Conservation (phyloP, 2,888 invertebrate species). For the Empis livida region DNA sequence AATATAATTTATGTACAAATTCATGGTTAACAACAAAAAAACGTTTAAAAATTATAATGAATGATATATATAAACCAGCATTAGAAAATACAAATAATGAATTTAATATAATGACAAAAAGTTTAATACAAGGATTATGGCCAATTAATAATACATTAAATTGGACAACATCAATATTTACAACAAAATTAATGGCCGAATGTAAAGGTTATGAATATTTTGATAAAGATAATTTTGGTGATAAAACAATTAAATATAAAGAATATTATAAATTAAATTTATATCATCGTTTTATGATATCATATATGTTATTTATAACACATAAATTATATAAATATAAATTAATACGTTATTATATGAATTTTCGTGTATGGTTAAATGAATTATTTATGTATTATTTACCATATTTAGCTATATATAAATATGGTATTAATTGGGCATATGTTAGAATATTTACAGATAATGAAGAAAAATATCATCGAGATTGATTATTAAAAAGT, state of each 20-base stretch:
- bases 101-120: slow-evolving; percentile 46
- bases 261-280: slow-evolving; percentile 33
- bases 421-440: slow-evolving; percentile 48
- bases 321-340: slow-evolving; percentile 36
- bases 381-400: slow-evolving; percentile 50
- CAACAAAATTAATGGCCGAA: slow-evolving; percentile 37
- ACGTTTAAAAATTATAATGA: slow-evolving; percentile 35
- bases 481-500: neutral
- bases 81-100: slow-evolving; percentile 43
- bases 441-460: slow-evolving; percentile 44
- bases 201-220: slow-evolving; percentile 38
- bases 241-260: neutral
- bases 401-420: slow-evolving; percentile 55
- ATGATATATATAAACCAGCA: slow-evolving; percentile 44
- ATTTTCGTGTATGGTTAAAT: slow-evolving; percentile 43
- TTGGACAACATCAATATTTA: slow-evolving; percentile 39
- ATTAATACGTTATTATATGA: slow-evolving; percentile 47
- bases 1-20: slow-evolving; percentile 51
- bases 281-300: slow-evolving; percentile 35
- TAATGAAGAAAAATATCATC: neutral
- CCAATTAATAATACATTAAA: slow-evolving; percentile 45
- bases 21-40: slow-evolving; percentile 43
- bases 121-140: slow-evolving; percentile 51
- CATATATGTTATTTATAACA: slow-evolving; percentile 25
- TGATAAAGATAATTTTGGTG: slow-evolving; percentile 10